Percentiles rank a stretch among this genome's conserved stretches.
Evolutionary conservation across 2,888 invertebrate genomes (phyloP).

Genomic region (Stegana nigrithorax): DNA sequence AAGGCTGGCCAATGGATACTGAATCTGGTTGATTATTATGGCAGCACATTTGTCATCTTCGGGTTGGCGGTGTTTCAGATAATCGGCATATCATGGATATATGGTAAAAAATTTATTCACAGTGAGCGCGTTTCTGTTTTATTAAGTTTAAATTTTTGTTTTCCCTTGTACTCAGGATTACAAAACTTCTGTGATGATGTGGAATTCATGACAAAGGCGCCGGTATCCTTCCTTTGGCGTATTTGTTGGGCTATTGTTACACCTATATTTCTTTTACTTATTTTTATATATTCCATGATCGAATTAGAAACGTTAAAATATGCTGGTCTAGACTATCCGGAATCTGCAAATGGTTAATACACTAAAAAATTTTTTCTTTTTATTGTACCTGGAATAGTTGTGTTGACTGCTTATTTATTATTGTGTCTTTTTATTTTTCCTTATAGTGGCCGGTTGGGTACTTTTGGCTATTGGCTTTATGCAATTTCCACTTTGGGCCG

Average conservation of each 20-base stretch:
- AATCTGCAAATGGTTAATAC: slow-evolving; percentile 71
- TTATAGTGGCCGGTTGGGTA: slow-evolving; percentile 40
- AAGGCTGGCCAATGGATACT: slow-evolving; percentile 74
- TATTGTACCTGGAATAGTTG: neutral
- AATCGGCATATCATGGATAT: slow-evolving; percentile 72
- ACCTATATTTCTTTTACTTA: slow-evolving; percentile 75
- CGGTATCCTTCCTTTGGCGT: slow-evolving; percentile 80
- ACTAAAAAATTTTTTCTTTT: neutral
- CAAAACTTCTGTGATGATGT: slow-evolving; percentile 77
- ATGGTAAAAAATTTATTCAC: slow-evolving; percentile 68
- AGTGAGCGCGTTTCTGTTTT: neutral
- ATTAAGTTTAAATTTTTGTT: no score
- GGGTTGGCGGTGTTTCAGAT: slow-evolving; percentile 72
- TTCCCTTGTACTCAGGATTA: slow-evolving; percentile 66
- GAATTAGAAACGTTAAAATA: slow-evolving; percentile 73
- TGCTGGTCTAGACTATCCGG: slow-evolving; percentile 72
- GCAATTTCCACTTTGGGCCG: slow-evolving; percentile 26
- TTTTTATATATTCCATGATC: slow-evolving; percentile 77
- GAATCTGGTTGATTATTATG: slow-evolving; percentile 73
- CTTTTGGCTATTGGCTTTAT: slow-evolving; percentile 23
- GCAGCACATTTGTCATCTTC: slow-evolving; percentile 73
- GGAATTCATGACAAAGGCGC: slow-evolving; percentile 80
- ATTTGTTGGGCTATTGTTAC: slow-evolving; percentile 80
- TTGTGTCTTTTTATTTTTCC: neutral
- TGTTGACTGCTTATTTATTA: neutral